Conservation (phyloP, 2,888 invertebrate species). For the Lagria hirta region DNA sequence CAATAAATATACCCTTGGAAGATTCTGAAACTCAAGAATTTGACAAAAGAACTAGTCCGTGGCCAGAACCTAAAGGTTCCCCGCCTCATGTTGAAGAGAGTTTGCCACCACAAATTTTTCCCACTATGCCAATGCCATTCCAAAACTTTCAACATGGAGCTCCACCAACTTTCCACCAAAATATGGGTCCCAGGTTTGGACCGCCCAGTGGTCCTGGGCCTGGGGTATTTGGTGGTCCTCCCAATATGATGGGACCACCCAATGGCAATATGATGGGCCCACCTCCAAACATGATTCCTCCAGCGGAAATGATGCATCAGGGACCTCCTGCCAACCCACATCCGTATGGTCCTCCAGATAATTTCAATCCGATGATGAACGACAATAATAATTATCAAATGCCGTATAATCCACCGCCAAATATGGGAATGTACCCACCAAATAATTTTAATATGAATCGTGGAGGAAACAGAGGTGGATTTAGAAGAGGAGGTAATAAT, state of each 20-base stretch:
- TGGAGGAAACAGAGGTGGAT: conserved; percentile 35
- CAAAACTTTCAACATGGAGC: conserved; percentile 56
- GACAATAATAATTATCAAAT: conserved; percentile 47
- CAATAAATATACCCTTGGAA: conserved; percentile 82
- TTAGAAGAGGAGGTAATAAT: conserved; percentile 37
- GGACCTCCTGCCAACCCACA: conserved; percentile 45
- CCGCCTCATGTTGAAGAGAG: conserved; percentile 51
- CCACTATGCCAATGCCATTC: conserved; percentile 54
- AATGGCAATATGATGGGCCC: conserved; percentile 38
- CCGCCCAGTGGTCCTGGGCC: conserved; percentile 30
- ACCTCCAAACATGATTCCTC: conserved; percentile 48
- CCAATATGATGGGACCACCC: conserved; percentile 45
- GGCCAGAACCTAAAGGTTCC: conserved; percentile 82
- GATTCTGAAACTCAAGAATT: conserved; percentile 85
- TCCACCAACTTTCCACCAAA: conserved; percentile 45
- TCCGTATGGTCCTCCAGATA: conserved; percentile 53
- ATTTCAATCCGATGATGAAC: conserved; percentile 49
- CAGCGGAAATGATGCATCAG: conserved; percentile 53
- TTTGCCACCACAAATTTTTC: conserved; percentile 56
- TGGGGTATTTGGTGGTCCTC: conserved; percentile 39
- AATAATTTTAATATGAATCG: conserved; percentile 52
- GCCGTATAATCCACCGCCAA: conserved; percentile 56
- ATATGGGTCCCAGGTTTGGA: conserved; percentile 37
- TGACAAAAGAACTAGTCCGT: conserved; percentile 74
- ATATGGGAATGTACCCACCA: conserved; percentile 50